Base-by-base conservation (phyloP, 2,797 vertebrate genomes). In the Rhinella marina region DNA sequence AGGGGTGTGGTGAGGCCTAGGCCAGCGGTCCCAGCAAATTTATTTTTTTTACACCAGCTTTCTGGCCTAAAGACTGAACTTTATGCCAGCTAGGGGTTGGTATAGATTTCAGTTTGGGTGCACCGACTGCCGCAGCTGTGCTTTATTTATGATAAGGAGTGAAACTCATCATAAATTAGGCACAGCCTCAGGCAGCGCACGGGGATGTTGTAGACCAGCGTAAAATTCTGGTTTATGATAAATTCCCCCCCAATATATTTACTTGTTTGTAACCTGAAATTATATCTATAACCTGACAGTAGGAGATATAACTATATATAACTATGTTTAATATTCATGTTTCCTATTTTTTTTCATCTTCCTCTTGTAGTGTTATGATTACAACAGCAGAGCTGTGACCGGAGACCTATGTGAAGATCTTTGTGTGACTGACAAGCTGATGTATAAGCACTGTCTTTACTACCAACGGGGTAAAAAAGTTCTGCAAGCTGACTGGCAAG, bases 401-500 rank as follows among this genome's bases (percentile, higher is more conserved):
- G 98, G 98, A 0, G 96, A 98, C 92, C 95, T 99, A 88, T 99
- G 98, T 10, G 96, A 97, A 92, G 98, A 99, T 81, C 95, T 99
- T 88, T 99, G 98, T 0, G 95, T 96, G 82, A 93, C 92, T 0
- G 93, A 95, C 54, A 94, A 92, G 83, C 94, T 99, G 68, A 94
- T 95, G 90, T 99, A 98, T 92, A 96, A 94, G 77, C 95, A 96
- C 88, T 99, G 98, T 84, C 97, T 99, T 72, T 97, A 98, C 93
- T 98, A 97, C 0, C 96, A 98, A 90, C 94, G 96, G 17, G 98
- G 98, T 62, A 99, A 99, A 93, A 99, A 98, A 93, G 98, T 99
- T 91, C 96, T 99, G 78, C 96, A 97, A 91, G 98, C 97, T 0
- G 95, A 94, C 57, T 99, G 98, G 98, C 95, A 95, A 13, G 97